These are phyloP conservation scores for Boloria selene DNA, from an alignment of 2,888 invertebrate species.

Conservation along the genomic window DNA sequence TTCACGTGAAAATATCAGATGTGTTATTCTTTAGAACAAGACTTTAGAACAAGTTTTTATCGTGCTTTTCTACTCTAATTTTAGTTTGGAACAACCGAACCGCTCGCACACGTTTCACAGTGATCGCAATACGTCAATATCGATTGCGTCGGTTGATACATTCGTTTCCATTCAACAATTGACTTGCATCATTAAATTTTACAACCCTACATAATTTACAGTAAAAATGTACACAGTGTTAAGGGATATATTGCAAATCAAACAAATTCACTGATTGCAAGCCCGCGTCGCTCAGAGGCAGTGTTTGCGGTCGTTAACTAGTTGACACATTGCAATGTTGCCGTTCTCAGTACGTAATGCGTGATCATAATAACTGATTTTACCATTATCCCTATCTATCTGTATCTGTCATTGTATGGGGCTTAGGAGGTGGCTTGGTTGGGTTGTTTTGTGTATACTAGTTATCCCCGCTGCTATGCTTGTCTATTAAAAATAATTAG, in stretches of 20 bases:
- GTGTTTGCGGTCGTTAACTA: conserved; percentile 68
- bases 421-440: too few relatives aligned
- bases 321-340: conserved; percentile 41
- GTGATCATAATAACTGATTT: conserved; percentile 31
- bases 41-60: too few relatives aligned
- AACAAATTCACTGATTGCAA: conserved; percentile 63
- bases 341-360: conserved; percentile 23
- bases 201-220: conserved; percentile 12
- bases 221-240: background rate
- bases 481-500: too few relatives aligned
- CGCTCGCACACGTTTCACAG: too few relatives aligned
- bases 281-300: conserved; percentile 48
- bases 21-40: too few relatives aligned
- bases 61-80: too few relatives aligned
- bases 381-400: conserved; percentile 15
- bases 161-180: conserved; percentile 1
- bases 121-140: too few relatives aligned
- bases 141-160: background rate
- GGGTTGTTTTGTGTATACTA: too few relatives aligned
- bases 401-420: background rate
- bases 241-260: conserved; percentile 48
- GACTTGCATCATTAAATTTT: conserved; percentile 17
- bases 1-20: too few relatives aligned
- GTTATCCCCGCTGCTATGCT: too few relatives aligned
- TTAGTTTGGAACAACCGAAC: too few relatives aligned